phyloP scores from a whole-genome alignment of 2,888 invertebrate genomes.

The Didymodactylos carnosus region DNA sequence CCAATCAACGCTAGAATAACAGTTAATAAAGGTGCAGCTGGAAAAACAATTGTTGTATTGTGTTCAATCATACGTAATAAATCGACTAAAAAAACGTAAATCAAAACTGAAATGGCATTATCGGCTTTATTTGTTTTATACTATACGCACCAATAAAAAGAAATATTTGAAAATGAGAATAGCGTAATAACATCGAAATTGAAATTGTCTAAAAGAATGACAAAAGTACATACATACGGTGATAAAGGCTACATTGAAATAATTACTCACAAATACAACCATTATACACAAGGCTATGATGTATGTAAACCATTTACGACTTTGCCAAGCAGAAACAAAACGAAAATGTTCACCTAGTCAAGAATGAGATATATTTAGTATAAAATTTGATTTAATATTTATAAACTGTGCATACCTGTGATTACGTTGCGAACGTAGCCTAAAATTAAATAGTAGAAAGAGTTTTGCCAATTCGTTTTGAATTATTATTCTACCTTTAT shows the following conservation, averaged over 20 bases:
- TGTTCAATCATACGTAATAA: conserved; percentile 91
- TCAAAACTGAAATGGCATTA: neutral
- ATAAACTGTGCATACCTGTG: no score
- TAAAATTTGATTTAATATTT: no score
- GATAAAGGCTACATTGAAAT: neutral
- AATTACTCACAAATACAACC: conserved; percentile 79
- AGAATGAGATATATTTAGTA: no score
- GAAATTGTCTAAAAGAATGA: conserved; percentile 67
- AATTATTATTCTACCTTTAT: conserved; percentile 58
- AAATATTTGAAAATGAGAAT: conserved; percentile 98
- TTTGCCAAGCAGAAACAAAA: conserved; percentile 90
- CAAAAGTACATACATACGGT: neutral
- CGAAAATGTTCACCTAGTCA: conserved; percentile 95
- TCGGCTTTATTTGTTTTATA: neutral
- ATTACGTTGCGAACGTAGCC: conserved; percentile 58
- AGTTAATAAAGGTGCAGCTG: conserved; percentile 82
- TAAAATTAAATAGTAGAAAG: neutral
- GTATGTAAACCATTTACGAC: conserved; percentile 56
- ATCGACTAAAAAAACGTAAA: conserved; percentile 56
- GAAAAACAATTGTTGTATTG: conserved; percentile 76
- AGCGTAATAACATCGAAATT: conserved; percentile 85
- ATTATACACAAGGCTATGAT: conserved; percentile 85
- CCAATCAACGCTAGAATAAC: conserved; percentile 80
- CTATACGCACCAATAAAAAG: conserved; percentile 78
- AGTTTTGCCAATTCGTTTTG: no score